Base-by-base conservation (phyloP, 2,888 invertebrate species). In the Lasioglossum morio region DNA sequence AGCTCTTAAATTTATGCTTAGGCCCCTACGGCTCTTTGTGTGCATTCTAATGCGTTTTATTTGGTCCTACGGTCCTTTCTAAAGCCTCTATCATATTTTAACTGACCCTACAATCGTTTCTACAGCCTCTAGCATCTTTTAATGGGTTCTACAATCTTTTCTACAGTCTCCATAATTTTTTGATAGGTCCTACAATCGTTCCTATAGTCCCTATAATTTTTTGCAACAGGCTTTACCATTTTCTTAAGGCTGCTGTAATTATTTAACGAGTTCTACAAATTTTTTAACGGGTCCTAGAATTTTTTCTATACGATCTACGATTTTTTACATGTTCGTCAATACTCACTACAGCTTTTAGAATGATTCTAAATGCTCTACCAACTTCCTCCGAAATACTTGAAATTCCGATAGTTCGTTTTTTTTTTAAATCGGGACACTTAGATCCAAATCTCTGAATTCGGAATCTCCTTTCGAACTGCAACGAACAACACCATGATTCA, bases 61-160 rank as follows among this genome's bases (percentile, higher is more conserved):
- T 57, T n/a, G n/a, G 57, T n/a, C 57, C 57, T 57, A n/a, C n/a
- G 57, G n/a, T n/a, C 57, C 57, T 12, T 57, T 57, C 57, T 57
- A n/a, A n/a, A n/a, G 57, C 10, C 57, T n/a, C 4, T 57, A n/a
- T 57, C n/a, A n/a, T 57, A 4, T n/a, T 57, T 57, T 57, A n/a
- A 57, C 57, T n/a, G 57, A 12, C 57, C 57, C 57, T 57, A 4
- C 57, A 12, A 57, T 57, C 57, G n/a, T n/a, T n/a, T n/a, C 57
- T n/a, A n/a, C 57, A 1, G 57, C n/a, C 57, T 12, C n/a, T 1
- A 12, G 10, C n/a, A 4, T n/a, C n/a, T n/a, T n/a, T n/a, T 57
- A 57, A 57, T n/a, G 57, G 12, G 0, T n/a, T n/a, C 57, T n/a
- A n/a, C 57, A 12, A n/a, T 57, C n/a, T n/a, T n/a, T n/a, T 57